phyloP scores from a whole-genome alignment of 2,113 vertebrate species.

The Oncorhynchus masou region DNA sequence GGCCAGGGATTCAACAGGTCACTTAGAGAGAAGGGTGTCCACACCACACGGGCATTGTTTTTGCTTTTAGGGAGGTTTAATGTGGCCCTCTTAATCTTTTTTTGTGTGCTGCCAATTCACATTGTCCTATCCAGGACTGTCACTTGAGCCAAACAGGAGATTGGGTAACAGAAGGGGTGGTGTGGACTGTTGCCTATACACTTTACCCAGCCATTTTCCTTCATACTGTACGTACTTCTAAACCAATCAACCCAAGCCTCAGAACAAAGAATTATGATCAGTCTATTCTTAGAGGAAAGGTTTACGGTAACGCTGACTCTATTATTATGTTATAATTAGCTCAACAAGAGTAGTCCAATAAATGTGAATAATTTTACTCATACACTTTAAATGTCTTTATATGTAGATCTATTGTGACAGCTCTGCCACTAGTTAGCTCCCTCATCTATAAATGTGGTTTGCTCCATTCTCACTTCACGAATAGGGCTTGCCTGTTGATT shows the following conservation, averaged over 20 bases:
- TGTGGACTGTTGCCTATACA: constrained; percentile 20
- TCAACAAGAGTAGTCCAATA: neutral
- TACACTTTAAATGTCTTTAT: no score
- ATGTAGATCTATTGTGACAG: no score
- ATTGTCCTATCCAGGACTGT: constrained; percentile 33
- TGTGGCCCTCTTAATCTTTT: constrained; percentile 58
- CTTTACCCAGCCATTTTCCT: constrained; percentile 23
- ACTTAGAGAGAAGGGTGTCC: constrained; percentile 41
- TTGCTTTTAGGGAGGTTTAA: constrained; percentile 52
- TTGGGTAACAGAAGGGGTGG: constrained; percentile 1
- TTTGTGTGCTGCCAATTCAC: constrained; percentile 45
- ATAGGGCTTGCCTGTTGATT: constrained; percentile 54
- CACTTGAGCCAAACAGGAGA: neutral
- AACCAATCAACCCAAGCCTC: constrained; percentile 10
- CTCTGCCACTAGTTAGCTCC: constrained; percentile 6
- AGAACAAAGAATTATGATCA: neutral
- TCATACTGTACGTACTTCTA: constrained; percentile 9
- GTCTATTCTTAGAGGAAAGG: neutral
- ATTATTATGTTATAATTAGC: no score
- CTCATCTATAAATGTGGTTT: constrained; percentile 3
- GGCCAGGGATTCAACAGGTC: neutral
- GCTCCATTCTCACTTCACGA: constrained; percentile 1
- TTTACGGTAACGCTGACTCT: neutral
- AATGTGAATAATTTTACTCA: neutral
- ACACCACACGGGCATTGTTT: constrained; percentile 59